Evolutionary conservation across 2,888 invertebrate genomes (phyloP), one percentile per base, ranked within the genome.

Genomic region (Megaustenia siamemsis): DNA sequence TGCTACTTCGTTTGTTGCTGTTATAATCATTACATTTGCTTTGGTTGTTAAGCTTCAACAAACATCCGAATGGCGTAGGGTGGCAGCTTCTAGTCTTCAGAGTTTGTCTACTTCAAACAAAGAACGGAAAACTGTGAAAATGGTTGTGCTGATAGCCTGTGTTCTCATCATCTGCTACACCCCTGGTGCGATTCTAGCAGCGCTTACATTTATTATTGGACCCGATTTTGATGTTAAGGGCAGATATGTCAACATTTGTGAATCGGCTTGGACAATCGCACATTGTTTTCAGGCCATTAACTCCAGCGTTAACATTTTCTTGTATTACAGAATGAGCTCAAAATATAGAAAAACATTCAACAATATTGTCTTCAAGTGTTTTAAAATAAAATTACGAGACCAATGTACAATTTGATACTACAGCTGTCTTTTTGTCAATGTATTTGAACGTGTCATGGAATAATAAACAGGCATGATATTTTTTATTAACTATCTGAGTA

Each of bases 271-370:
- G 80, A 53, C 69, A 1, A 38, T 80, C 8, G 56, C 40, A 10
- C 69, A 12, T 38, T 1, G 10, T 0, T 69, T 32, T 28, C 49
- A 80, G 38, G 32, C 68, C 15, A 32, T 56, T 8, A 80, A 80
- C 28, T 69, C 68, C 6, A 69, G 68, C 24, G 40, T 80, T 15
- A 80, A 80, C 24, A 80, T 80, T 43, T 68, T 80, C 38, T 15
- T 80, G 18, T 80, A 80, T n/a, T 69, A 69, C 18, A 45, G 38
- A 6, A 80, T 80, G 80, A 80, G 80, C 32, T 69, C 80, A 3
- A 80, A 80, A 21, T 80, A 69, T 53, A 77, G 8, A 60, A 24
- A 77, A 0, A 77, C 56, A 3, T 77, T 77, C 60, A 12, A 63
- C 3, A 21, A 60, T 0, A 43, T 73, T 45, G n/a, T n/a, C n/a